Conservation (phyloP, 2,888 invertebrate genomes). For the Trachelus tabidus region DNA sequence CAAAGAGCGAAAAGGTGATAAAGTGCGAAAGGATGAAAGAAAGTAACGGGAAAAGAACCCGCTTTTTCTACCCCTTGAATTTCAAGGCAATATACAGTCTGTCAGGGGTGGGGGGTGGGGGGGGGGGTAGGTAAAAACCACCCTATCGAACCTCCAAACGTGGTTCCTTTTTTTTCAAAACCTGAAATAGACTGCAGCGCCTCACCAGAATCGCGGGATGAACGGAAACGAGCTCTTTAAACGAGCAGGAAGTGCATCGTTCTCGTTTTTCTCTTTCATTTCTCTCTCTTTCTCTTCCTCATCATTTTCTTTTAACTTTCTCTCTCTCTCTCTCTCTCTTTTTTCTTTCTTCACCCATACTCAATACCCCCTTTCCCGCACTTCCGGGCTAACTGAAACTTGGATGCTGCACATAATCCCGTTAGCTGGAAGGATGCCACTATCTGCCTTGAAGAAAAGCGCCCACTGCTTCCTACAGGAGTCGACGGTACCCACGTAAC, state of each 20-base stretch:
- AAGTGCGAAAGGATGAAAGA: conserved; percentile 10
- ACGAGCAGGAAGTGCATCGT: neutral
- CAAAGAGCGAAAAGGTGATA: conserved; percentile 16
- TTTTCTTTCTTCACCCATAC: neutral
- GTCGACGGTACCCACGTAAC: neutral
- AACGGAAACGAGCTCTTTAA: neutral
- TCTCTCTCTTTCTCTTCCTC: neutral
- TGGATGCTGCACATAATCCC: neutral
- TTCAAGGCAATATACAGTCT: neutral
- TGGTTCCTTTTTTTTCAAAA: neutral
- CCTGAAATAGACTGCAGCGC: neutral
- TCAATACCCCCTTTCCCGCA: neutral
- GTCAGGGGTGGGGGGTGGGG: too few species aligned
- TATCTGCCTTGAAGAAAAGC: neutral
- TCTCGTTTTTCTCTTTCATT: neutral
- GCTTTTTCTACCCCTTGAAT: neutral
- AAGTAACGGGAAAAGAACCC: conserved; percentile 16
- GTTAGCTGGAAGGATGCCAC: neutral
- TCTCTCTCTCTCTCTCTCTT: conserved; percentile 16
- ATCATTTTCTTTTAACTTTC: neutral
- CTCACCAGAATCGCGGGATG: neutral
- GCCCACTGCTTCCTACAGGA: neutral
- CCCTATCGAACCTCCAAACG: neutral
- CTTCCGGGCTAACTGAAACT: neutral
- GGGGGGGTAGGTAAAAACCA: neutral